Evolutionary conservation across 2,113 vertebrate genomes (phyloP).

Genomic region (Plecotus auritus): DNA sequence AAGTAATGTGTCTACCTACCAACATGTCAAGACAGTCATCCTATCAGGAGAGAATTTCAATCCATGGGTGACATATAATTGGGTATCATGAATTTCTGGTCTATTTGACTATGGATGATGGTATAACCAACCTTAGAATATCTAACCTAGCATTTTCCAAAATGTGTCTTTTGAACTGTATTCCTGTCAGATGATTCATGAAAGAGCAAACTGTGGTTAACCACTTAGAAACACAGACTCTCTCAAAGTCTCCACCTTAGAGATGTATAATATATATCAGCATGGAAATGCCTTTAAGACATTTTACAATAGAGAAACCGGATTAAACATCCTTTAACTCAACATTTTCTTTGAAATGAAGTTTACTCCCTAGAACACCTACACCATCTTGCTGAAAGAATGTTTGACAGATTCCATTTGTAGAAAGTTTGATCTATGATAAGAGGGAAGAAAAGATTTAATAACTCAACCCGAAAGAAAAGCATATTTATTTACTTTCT

Average conservation of each 20-base stretch:
- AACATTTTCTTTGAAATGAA: neutral
- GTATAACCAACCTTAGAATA: neutral
- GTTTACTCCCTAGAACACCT: neutral
- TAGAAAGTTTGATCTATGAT: neutral
- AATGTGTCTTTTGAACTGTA: neutral
- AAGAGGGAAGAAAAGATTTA: neutral
- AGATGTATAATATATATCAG: neutral
- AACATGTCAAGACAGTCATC: neutral
- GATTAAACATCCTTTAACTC: neutral
- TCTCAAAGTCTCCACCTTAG: neutral
- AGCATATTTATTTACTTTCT: neutral
- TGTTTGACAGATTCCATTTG: neutral
- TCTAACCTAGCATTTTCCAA: neutral
- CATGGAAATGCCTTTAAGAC: neutral
- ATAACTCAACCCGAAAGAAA: neutral
- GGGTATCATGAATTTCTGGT: slow-evolving; percentile 17
- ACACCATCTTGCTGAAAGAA: neutral
- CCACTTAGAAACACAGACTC: neutral
- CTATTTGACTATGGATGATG: neutral
- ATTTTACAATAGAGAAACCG: neutral
- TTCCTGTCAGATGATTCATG: neutral
- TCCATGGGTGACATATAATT: neutral
- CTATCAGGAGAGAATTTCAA: neutral
- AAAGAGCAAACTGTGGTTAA: neutral
- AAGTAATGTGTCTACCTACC: neutral